Evolutionary conservation across 2,888 invertebrate species (phyloP), one percentile per base, ranked within the genome.

Genomic region (Cantharis flavilabris): DNA sequence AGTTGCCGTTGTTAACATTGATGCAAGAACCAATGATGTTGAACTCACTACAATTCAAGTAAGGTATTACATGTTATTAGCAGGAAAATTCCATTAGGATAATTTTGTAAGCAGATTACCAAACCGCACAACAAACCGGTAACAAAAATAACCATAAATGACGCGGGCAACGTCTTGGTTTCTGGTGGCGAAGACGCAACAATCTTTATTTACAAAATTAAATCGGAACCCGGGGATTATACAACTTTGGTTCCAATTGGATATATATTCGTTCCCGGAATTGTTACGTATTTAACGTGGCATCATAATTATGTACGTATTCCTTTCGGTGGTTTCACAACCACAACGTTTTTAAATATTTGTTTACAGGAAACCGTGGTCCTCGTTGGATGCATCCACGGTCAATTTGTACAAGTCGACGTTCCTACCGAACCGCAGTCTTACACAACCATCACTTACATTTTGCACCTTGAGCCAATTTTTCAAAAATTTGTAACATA

Each of bases 101-200:
- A 72, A 13, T 14, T 65, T 69, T 63, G 11, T 70, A 13, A 26
- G 62, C 87, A 92, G 89, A 86, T 91, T 1, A 87, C 91, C 13
- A 95, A 94, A 86, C 93, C 94, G 0, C 95, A 96, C 84, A 91
- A 90, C 0, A 90, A 90, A 80, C 87, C 91, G 0, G 88, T 96
- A 16, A 92, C 91, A 0, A 89, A 89, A 79, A 90, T 95, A 86
- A 89, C 91, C 1, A 87, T 94, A 16, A 94, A 94, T 85, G 83
- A 88, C 0, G 81, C 87, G 13, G 89, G 90, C 11, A 91, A 90
- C 0, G 76, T 94, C 70, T 84, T 96, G 10, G 91, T 95, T 1
- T 94, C 93, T 0, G 92, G 92, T 9, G 91, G 93, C 1, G 89
- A 90, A 77, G 96, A 96, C 85, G 88, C 87, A 13, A 94, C 94